Conservation (phyloP, 2,888 invertebrate genomes). For the Nesidiocoris tenuis region DNA sequence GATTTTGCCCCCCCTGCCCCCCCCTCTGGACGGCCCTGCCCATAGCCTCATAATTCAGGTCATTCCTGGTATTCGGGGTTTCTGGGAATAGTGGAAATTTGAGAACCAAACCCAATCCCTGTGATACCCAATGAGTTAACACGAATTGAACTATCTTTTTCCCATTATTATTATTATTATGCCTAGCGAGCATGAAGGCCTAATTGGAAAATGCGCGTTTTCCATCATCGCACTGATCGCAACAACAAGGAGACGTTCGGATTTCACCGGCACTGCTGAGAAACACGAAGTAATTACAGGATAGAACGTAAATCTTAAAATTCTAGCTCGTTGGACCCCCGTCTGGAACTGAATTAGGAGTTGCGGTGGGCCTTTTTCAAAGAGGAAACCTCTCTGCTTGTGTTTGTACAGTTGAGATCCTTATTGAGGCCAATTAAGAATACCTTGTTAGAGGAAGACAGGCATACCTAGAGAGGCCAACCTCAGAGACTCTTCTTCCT, state of each 20-base stretch:
- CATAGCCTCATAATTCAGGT: too few species aligned
- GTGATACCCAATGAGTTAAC: too few species aligned
- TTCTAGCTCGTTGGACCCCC: not conserved
- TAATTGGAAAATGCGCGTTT: too few species aligned
- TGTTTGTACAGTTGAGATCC: constrained; percentile 8
- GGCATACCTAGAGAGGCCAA: constrained; percentile 11
- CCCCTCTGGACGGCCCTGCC: too few species aligned
- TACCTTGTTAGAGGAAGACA: constrained; percentile 27
- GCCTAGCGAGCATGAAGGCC: too few species aligned
- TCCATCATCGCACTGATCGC: too few species aligned
- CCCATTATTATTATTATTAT: too few species aligned
- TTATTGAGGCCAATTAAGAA: constrained; percentile 35
- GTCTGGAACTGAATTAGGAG: not conserved
- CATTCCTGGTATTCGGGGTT: too few species aligned
- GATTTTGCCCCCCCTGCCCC: too few species aligned
- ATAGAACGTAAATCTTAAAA: not conserved
- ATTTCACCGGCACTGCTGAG: not conserved
- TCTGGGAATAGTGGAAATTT: too few species aligned
- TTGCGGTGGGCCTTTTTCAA: not conserved
- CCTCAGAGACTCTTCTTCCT: not conserved
- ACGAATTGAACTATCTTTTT: too few species aligned
- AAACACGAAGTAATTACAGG: not conserved
- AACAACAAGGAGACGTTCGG: not conserved
- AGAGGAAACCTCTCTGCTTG: not conserved
- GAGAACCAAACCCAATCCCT: too few species aligned